Conservation (phyloP, 2,888 invertebrate genomes). For the Cephus spinipes region DNA sequence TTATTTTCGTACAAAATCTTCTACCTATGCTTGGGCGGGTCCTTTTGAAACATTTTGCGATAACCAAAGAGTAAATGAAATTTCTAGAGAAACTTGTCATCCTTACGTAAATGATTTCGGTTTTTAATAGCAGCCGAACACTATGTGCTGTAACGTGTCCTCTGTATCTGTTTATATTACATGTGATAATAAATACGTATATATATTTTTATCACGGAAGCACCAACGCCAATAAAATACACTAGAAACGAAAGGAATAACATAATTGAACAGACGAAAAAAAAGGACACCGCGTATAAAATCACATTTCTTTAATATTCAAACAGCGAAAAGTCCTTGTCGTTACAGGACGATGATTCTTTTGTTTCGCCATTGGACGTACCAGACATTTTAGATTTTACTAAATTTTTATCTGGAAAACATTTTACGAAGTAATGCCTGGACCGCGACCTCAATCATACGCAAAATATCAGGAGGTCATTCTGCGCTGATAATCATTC, state of each 20-base stretch:
- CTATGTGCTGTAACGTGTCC: neutral
- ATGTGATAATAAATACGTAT: constrained; percentile 17
- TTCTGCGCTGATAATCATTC: neutral
- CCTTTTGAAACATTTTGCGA: neutral
- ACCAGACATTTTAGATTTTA: constrained; percentile 39
- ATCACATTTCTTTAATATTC: neutral
- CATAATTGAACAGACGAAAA: neutral
- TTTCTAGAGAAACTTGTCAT: neutral
- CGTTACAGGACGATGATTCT: neutral
- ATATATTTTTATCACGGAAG: constrained; percentile 3
- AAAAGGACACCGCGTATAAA: neutral
- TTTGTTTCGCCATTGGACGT: constrained; percentile 21
- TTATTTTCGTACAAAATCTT: constrained; percentile 1
- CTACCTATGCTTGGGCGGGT: neutral
- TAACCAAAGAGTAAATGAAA: neutral
- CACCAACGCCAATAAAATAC: neutral
- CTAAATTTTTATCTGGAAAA: constrained; percentile 30
- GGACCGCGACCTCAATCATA: neutral
- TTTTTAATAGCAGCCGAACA: neutral
- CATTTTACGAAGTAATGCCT: constrained; percentile 2
- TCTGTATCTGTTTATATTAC: constrained; percentile 14
- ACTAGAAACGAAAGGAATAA: neutral
- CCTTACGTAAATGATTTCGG: neutral
- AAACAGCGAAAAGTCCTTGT: neutral
- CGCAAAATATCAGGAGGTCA: neutral